A percentile compares a stretch with the other conserved stretches of the same genome.
Conservation (phyloP, 2,888 invertebrate genomes). For the Acleris emargana region DNA sequence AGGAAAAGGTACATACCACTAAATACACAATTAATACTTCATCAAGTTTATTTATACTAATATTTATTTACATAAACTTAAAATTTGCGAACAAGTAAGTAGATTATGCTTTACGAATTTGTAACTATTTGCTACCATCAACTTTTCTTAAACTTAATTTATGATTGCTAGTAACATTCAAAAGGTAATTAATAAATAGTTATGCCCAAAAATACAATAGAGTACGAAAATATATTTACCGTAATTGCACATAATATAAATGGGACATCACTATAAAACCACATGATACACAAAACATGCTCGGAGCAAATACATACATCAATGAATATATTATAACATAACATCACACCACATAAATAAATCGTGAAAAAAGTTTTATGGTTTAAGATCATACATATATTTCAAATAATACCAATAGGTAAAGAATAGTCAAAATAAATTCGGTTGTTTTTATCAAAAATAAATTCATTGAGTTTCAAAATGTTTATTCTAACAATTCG, state of each 20-base stretch:
- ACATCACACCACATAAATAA: slow-evolving; percentile 26
- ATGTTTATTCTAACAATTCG: slow-evolving; percentile 13
- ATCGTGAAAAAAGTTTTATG: slow-evolving; percentile 5
- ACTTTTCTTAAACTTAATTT: slow-evolving; percentile 13
- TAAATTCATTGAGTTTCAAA: slow-evolving; percentile 19
- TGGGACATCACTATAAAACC: slow-evolving; percentile 28
- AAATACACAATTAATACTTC: slow-evolving; percentile 46
- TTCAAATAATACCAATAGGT: slow-evolving; percentile 22
- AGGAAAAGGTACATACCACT: slow-evolving; percentile 42
- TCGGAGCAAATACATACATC: slow-evolving; percentile 19
- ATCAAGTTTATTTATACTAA: slow-evolving; percentile 46
- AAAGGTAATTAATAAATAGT: slow-evolving; percentile 19
- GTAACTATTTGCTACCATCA: slow-evolving; percentile 23
- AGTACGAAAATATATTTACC: slow-evolving; percentile 14
- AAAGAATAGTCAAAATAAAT: slow-evolving; percentile 27
- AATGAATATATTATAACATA: slow-evolving; percentile 24
- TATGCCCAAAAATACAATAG: slow-evolving; percentile 16
- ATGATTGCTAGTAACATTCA: slow-evolving; percentile 4
- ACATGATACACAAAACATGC: slow-evolving; percentile 36
- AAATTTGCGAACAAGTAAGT: slow-evolving; percentile 17
- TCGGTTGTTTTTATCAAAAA: slow-evolving; percentile 15
- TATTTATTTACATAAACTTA: slow-evolving; percentile 25
- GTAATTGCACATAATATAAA: slow-evolving; percentile 30
- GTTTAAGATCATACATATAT: slow-evolving; percentile 11
- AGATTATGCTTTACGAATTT: slow-evolving; percentile 16